Conservation (phyloP, 1,140 invertebrate genomes). For the Vollenhovia emeryi region DNA sequence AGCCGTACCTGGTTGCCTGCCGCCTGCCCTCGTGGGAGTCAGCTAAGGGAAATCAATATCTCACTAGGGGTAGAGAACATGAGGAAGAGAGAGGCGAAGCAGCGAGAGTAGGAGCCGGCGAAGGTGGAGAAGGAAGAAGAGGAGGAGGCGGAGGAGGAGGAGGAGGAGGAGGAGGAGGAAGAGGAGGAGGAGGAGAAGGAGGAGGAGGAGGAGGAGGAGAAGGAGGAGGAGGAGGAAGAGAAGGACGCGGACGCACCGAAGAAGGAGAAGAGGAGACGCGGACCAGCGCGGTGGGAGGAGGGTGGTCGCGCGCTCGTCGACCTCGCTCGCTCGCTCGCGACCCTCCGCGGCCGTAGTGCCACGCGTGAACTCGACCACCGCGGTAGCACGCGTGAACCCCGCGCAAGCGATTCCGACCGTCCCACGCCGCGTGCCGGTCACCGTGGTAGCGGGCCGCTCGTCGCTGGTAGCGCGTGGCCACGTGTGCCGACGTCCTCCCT, state of each 20-base stretch:
- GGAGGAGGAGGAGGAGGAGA: constrained; percentile 63
- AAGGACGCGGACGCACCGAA: constrained; percentile 33
- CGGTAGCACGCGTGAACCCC: constrained; percentile 65
- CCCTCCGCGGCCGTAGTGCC: constrained; percentile 68
- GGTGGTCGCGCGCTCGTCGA: constrained; percentile 64
- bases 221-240: constrained; percentile 44
- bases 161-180: constrained; percentile 46
- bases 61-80: constrained; percentile 82
- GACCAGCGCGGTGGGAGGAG: constrained; percentile 19
- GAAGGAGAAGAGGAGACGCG: constrained; percentile 40
- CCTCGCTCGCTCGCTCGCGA: constrained; percentile 63
- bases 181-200: constrained; percentile 66
- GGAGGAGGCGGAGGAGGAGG: constrained; percentile 39
- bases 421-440: constrained; percentile 53
- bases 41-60: constrained; percentile 86
- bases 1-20: constrained; percentile 78
- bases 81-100: constrained; percentile 67
- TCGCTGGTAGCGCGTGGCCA: constrained; percentile 65
- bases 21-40: constrained; percentile 83
- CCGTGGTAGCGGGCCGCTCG: constrained; percentile 37
- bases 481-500: constrained; percentile 53
- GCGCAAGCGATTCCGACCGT: constrained; percentile 31
- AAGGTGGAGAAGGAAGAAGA: constrained; percentile 49
- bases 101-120: constrained; percentile 64
- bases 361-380: constrained; percentile 70